Percentiles rank a stretch among this genome's conserved stretches.
phyloP scores from a whole-genome alignment of 2,113 vertebrate species.

The Pachyramphus minor region DNA sequence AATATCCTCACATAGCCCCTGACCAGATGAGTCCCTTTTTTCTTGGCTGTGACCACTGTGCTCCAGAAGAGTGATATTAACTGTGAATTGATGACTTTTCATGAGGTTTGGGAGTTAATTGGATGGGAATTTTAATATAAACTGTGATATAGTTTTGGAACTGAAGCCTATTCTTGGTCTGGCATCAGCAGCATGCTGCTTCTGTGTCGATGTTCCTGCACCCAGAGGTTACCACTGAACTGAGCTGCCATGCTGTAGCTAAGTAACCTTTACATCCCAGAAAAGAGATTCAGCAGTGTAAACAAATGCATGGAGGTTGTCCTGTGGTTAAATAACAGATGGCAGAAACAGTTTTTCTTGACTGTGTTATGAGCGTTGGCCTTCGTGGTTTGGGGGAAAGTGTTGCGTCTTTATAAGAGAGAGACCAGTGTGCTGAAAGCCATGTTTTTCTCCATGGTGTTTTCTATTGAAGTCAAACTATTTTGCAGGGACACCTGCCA shows the following conservation, averaged over 20 bases:
- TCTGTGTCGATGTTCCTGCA: background rate
- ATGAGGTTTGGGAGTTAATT: background rate
- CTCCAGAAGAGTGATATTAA: background rate
- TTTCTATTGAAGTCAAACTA: constrained; percentile 53
- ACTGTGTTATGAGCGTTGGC: background rate
- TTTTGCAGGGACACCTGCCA: constrained; percentile 38
- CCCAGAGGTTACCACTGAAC: background rate
- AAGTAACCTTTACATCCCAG: background rate
- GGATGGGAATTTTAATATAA: background rate
- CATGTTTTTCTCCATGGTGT: constrained; percentile 34
- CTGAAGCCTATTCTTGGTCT: background rate
- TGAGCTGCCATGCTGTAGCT: background rate
- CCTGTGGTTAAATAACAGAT: background rate
- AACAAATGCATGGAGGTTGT: background rate
- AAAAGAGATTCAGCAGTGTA: background rate
- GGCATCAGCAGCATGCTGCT: background rate
- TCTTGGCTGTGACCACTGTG: background rate
- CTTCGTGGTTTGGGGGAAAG: background rate
- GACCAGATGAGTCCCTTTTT: background rate
- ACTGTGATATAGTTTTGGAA: background rate
- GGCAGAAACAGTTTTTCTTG: background rate
- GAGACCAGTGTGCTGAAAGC: background rate
- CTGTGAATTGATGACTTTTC: background rate
- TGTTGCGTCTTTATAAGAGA: background rate
- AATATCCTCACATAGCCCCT: rapidly evolving